A percentile compares a stretch with the other conserved stretches of the same genome.
These are phyloP conservation scores for Nymphalis c-album DNA, from an alignment of 2,888 invertebrate genomes.

Conservation along the genomic window DNA sequence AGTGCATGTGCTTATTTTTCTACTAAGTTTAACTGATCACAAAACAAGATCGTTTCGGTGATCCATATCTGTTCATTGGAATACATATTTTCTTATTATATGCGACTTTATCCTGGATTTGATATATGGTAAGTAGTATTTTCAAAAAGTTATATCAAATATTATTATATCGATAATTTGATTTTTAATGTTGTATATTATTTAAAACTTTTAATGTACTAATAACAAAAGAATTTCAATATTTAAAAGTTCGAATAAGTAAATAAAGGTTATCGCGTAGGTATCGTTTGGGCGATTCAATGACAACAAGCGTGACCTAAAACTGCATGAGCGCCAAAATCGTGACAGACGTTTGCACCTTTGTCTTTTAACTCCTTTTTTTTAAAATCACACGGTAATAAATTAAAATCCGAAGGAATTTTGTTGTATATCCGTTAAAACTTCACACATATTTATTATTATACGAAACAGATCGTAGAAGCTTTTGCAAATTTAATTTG, in stretches of 20 bases:
- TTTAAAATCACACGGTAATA: background rate
- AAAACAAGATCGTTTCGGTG: slow-evolving; percentile 64
- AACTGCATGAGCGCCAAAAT: slow-evolving; percentile 19
- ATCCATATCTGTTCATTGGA: slow-evolving; percentile 49
- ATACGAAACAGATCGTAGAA: slow-evolving; percentile 28
- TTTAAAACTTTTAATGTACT: background rate
- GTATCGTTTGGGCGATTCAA: slow-evolving; percentile 37
- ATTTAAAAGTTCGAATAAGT: slow-evolving; percentile 26
- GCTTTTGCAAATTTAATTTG: slow-evolving; percentile 50
- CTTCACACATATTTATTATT: slow-evolving; percentile 6
- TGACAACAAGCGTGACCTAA: slow-evolving; percentile 26
- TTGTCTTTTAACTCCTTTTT: background rate
- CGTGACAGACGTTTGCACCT: slow-evolving; percentile 2
- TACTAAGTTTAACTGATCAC: slow-evolving; percentile 39
- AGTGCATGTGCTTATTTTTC: slow-evolving; percentile 69
- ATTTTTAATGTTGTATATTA: too few relatives aligned
- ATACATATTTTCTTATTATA: slow-evolving; percentile 12
- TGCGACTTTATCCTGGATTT: slow-evolving; percentile 48
- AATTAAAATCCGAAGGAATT: slow-evolving; percentile 17
- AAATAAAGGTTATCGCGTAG: slow-evolving; percentile 32
- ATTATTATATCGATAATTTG: background rate
- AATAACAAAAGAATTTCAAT: background rate
- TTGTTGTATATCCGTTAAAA: slow-evolving; percentile 1
- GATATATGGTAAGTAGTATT: slow-evolving; percentile 64
- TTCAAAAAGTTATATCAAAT: background rate